Evolutionary conservation across 2,113 vertebrate genomes (phyloP).

Genomic region (Marcusenius ussheri): DNA sequence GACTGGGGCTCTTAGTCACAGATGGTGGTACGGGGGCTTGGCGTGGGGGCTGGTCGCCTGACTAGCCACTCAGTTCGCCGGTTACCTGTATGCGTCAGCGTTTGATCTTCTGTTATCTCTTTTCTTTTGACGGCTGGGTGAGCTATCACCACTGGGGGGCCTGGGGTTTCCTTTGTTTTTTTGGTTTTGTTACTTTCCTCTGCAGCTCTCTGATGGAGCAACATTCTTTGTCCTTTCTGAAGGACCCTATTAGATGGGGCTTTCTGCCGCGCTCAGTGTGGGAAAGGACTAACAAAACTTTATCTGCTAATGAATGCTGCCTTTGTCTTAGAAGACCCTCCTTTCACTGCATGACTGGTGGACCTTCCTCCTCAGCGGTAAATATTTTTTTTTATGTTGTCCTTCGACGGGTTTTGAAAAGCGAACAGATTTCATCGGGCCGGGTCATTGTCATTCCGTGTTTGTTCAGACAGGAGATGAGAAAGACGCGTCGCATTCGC

Average conservation of each 20-base stretch:
- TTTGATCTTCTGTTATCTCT: conserved; percentile 11
- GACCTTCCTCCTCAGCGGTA: not conserved
- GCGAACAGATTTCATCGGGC: not conserved
- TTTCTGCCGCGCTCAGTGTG: not conserved
- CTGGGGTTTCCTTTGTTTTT: not conserved
- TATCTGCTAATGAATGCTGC: conserved; percentile 1
- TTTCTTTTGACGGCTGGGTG: not conserved
- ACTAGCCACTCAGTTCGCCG: not conserved
- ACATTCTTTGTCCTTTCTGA: not conserved
- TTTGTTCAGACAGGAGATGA: not conserved
- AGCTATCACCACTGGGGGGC: not conserved
- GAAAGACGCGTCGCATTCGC: not conserved
- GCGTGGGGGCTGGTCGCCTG: not conserved
- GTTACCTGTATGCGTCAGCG: not conserved
- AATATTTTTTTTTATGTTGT: not conserved
- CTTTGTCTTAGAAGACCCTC: not conserved
- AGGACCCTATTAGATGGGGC: not conserved
- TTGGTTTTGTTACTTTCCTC: not conserved
- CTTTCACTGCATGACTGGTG: not conserved
- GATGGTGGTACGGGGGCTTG: not conserved
- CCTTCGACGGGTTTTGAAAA: not conserved
- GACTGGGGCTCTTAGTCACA: conserved; percentile 9
- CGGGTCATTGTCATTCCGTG: not conserved
- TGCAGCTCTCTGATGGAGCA: not conserved
- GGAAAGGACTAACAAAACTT: not conserved